Conservation (phyloP, 1,140 invertebrate genomes). For the Rhagoletis pomonella region DNA sequence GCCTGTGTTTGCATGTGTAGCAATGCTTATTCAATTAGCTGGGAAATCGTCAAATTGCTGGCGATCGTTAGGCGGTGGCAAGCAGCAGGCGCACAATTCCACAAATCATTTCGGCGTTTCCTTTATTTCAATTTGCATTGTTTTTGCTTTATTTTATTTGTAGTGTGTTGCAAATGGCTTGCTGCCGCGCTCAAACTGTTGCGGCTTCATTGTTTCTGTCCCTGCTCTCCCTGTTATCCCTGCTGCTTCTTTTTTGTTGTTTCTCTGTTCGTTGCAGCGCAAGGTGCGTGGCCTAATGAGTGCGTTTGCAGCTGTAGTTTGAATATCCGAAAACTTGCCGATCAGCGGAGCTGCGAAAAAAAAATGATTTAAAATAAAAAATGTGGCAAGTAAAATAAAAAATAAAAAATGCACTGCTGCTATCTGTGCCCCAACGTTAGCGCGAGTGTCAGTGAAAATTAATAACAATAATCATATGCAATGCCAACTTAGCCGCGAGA, state of each 20-base stretch:
- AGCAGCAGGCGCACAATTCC: not conserved
- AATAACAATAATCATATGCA: constrained; percentile 46
- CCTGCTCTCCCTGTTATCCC: too few species aligned
- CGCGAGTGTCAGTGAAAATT: constrained; percentile 40
- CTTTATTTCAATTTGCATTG: constrained; percentile 46
- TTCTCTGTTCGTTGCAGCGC: not conserved
- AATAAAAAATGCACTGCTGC: not conserved
- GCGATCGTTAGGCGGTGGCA: not conserved
- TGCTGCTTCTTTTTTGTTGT: not conserved
- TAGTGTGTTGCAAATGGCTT: not conserved
- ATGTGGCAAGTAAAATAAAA: not conserved
- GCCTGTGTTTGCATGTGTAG: constrained; percentile 45
- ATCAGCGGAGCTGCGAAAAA: not conserved
- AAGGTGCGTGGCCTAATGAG: constrained; percentile 47
- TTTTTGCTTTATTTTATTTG: not conserved
- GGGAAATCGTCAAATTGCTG: not conserved
- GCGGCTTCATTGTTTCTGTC: not conserved
- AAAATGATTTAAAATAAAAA: not conserved
- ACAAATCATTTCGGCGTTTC: not conserved
- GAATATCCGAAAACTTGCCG: constrained; percentile 9
- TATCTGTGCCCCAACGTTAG: not conserved
- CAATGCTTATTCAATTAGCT: constrained; percentile 44
- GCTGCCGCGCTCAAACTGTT: not conserved
- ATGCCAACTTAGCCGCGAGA: constrained; percentile 39
- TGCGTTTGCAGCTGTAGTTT: constrained; percentile 21